Conservation (phyloP, 2,113 vertebrate genomes). For the Capreolus pygargus region DNA sequence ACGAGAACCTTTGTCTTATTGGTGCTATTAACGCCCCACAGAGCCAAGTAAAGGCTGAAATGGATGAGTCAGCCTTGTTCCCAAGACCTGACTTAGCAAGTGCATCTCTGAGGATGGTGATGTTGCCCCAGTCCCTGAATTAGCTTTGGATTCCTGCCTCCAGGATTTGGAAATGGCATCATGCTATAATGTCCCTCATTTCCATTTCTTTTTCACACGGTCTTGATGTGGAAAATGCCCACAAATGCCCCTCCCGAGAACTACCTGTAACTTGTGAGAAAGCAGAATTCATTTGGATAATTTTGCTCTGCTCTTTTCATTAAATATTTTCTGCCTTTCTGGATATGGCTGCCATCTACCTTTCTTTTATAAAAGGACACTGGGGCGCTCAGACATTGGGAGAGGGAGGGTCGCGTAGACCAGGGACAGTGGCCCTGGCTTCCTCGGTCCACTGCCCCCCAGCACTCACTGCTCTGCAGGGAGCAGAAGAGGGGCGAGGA, state of each 20-base stretch:
- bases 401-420: fast-evolving
- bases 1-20: not conserved
- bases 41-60: not conserved
- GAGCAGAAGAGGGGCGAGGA: not conserved
- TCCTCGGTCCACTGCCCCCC: not conserved
- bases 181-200: too few species aligned
- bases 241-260: not conserved
- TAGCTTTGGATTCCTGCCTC: not conserved
- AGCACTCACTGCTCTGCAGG: too few species aligned
- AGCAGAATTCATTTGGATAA: not conserved
- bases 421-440: not conserved
- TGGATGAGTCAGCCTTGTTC: not conserved
- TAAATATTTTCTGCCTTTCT: not conserved
- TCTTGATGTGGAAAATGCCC: not conserved
- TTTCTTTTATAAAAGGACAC: not conserved
- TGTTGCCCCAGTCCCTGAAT: not conserved
- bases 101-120: not conserved
- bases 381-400: not conserved
- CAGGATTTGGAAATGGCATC: not conserved
- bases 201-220: not conserved
- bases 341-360: not conserved
- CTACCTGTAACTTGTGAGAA: not conserved
- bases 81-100: not conserved
- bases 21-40: not conserved
- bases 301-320: not conserved